These are phyloP conservation scores for Drosophila chauvacae DNA, from an alignment of 1,140 invertebrate species.

Conservation along the genomic window DNA sequence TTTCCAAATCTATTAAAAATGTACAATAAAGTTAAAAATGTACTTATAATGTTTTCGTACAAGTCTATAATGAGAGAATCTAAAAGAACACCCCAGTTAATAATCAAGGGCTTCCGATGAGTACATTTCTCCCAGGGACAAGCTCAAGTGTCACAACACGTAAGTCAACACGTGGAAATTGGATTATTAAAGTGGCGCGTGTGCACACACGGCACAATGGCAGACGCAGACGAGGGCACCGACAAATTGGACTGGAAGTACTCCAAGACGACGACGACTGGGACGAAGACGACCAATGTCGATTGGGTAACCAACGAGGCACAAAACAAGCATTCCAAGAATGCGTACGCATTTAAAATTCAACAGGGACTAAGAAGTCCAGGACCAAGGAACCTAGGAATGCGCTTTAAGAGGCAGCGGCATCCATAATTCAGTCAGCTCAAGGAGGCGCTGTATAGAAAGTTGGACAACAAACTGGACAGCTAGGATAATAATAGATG, in stretches of 20 bases:
- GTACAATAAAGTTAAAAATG: too few relatives aligned
- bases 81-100: neutral
- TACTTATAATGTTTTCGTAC: too few relatives aligned
- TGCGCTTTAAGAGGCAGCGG: slow-evolving; percentile 22
- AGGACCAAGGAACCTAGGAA: slow-evolving; percentile 17
- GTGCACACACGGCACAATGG: slow-evolving; percentile 28
- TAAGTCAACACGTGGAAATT: slow-evolving; percentile 58
- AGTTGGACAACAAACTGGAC: slow-evolving; percentile 7
- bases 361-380: slow-evolving; percentile 19
- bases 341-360: slow-evolving; percentile 41
- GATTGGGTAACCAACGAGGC: slow-evolving; percentile 44
- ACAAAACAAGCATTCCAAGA: slow-evolving; percentile 39
- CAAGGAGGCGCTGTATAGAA: neutral
- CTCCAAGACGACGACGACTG: slow-evolving; percentile 18
- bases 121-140: slow-evolving; percentile 1
- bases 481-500: neutral
- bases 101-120: neutral
- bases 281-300: slow-evolving; percentile 22
- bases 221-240: slow-evolving; percentile 24
- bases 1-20: too few relatives aligned
- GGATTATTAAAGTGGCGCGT: slow-evolving; percentile 53
- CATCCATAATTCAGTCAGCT: slow-evolving; percentile 34
- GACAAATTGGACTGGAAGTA: slow-evolving; percentile 37
- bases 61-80: neutral
- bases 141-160: slow-evolving; percentile 55